phyloP scores from a whole-genome alignment of 2,113 vertebrate species.

The Brevimyrus niger region DNA sequence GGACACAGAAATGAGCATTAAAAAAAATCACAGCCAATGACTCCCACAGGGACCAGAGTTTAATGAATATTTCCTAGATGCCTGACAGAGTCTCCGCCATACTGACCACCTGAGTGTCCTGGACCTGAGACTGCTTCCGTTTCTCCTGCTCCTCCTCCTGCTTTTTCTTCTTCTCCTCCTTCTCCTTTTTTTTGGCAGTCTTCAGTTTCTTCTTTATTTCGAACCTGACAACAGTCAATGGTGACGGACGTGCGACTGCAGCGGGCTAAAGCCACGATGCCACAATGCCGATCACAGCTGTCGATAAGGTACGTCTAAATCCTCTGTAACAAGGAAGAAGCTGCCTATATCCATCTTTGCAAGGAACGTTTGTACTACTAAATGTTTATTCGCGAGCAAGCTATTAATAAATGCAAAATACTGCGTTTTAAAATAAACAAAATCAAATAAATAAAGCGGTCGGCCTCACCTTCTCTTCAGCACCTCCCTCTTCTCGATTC shows the following conservation, averaged over 20 bases:
- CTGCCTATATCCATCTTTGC: background rate
- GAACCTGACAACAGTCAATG: slow-evolving; percentile 63
- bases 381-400: background rate
- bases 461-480: slow-evolving; percentile 83
- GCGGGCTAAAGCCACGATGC: background rate
- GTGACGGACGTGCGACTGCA: background rate
- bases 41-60: background rate
- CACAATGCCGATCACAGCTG: background rate
- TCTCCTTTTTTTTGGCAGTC: slow-evolving; percentile 96
- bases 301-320: background rate
- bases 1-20: background rate
- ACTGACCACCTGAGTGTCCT: slow-evolving; percentile 84
- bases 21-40: background rate
- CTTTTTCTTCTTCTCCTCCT: slow-evolving; percentile 97
- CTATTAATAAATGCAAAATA: background rate
- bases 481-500: slow-evolving; percentile 96
- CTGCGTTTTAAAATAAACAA: background rate
- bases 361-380: background rate
- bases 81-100: background rate
- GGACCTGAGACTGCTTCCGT: slow-evolving; percentile 88
- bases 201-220: slow-evolving; percentile 99
- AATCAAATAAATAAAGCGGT: background rate
- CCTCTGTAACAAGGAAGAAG: background rate
- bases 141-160: slow-evolving; percentile 96
- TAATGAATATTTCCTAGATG: background rate